Percentiles rank a stretch among this genome's conserved stretches.
Evolutionary conservation across 2,113 vertebrate species (phyloP).

Genomic region (Cricetomys ansorgei): DNA sequence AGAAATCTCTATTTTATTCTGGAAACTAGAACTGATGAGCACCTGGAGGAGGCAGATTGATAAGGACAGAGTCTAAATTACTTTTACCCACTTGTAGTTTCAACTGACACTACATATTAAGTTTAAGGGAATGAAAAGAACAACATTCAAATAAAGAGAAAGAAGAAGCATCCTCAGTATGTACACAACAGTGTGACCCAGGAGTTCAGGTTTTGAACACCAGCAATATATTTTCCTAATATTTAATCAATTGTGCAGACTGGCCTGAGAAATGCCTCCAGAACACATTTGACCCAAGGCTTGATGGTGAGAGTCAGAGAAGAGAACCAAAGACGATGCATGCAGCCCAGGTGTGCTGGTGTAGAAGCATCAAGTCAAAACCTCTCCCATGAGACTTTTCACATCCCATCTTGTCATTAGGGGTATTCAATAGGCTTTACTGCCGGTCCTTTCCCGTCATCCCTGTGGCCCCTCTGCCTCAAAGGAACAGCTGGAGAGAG

Average conservation of each 20-base stretch:
- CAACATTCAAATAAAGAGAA: constrained; percentile 32
- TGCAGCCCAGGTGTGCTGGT: neutral
- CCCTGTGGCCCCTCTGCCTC: fast-evolving
- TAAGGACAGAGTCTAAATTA: constrained; percentile 1
- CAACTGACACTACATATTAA: constrained; percentile 10
- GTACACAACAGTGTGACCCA: neutral
- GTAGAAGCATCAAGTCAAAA: neutral
- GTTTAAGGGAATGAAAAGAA: constrained; percentile 37
- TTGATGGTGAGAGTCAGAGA: neutral
- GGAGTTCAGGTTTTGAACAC: neutral
- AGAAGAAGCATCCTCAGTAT: neutral
- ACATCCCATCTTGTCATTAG: neutral
- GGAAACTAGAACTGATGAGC: neutral
- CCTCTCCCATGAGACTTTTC: neutral
- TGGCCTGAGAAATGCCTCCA: neutral
- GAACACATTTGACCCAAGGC: neutral
- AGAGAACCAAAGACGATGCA: neutral
- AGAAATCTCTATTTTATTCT: neutral
- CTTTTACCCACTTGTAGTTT: constrained; percentile 11
- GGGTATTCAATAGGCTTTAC: neutral
- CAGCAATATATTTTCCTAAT: neutral
- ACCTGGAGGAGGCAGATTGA: neutral
- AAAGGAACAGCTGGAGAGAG: neutral
- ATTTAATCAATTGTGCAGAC: neutral
- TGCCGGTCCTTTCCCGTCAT: neutral